Evolutionary conservation across 2,888 invertebrate species (phyloP).

Genomic region (Gymnoscelis rufifasciata): DNA sequence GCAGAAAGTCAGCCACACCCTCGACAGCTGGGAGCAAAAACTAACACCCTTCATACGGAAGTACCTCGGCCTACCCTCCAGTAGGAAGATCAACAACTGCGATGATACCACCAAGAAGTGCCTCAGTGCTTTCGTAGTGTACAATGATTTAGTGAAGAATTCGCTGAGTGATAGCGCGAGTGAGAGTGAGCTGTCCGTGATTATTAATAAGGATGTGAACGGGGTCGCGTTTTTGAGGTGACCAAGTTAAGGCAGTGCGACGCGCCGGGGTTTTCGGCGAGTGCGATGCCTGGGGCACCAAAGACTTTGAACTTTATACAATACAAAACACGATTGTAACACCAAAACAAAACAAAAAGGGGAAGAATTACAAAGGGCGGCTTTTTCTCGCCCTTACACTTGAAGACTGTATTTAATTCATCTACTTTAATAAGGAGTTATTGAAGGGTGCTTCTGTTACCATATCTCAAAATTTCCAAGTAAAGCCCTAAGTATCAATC

Average conservation of each 20-base stretch:
- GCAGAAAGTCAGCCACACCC: constrained; percentile 72
- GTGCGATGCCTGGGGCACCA: constrained; percentile 46
- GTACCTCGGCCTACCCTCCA: constrained; percentile 70
- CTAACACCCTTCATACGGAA: constrained; percentile 64
- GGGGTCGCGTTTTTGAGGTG: constrained; percentile 39
- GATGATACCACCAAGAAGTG: constrained; percentile 57
- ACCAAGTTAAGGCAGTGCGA: constrained; percentile 42
- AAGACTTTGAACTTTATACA: too few relatives aligned
- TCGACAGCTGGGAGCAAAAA: constrained; percentile 77
- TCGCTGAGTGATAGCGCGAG: constrained; percentile 42
- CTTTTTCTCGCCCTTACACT: too few relatives aligned
- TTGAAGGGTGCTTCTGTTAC: too few relatives aligned
- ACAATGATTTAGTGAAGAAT: constrained; percentile 77
- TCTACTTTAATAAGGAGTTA: too few relatives aligned
- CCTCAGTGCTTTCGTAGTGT: constrained; percentile 77
- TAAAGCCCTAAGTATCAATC: too few relatives aligned
- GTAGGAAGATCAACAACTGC: constrained; percentile 42
- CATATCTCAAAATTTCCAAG: too few relatives aligned
- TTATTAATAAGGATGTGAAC: constrained; percentile 39
- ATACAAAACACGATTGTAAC: too few relatives aligned
- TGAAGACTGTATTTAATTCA: too few relatives aligned
- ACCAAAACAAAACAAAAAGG: too few relatives aligned
- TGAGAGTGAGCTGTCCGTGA: constrained; percentile 44
- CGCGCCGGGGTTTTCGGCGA: constrained; percentile 45
- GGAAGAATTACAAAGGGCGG: too few relatives aligned